phyloP scores from a whole-genome alignment of 2,888 invertebrate species.

The Nymphalis c-album region DNA sequence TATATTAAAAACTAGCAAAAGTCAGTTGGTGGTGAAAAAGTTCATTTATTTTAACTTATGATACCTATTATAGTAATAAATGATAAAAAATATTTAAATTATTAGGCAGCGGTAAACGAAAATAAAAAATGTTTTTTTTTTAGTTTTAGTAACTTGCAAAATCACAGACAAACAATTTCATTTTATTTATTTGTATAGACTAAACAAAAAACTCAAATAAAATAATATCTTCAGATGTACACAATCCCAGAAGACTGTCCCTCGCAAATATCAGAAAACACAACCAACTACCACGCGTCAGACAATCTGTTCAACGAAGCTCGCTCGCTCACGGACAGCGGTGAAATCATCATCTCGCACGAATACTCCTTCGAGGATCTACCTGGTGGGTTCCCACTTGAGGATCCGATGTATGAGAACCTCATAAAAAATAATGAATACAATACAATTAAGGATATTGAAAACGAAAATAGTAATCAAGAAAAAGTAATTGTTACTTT shows the following conservation, averaged over 20 bases:
- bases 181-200: too few species aligned
- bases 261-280: conserved; percentile 54
- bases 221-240: conserved; percentile 56
- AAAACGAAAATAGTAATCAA: conserved; percentile 20
- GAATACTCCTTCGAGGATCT: conserved; percentile 70
- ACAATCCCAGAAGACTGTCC: conserved; percentile 75
- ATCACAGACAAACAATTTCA: too few species aligned
- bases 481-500: conserved; percentile 14
- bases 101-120: too few species aligned
- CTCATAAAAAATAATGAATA: conserved; percentile 44
- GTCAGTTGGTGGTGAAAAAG: too few species aligned
- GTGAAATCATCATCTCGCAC: conserved; percentile 62
- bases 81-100: too few species aligned
- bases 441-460: conserved; percentile 24
- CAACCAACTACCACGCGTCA: conserved; percentile 52
- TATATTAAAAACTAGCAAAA: too few species aligned
- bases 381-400: conserved; percentile 69
- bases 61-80: too few species aligned
- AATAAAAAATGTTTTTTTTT: too few species aligned
- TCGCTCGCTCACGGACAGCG: conserved; percentile 53
- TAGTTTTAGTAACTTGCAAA: too few species aligned
- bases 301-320: conserved; percentile 69
- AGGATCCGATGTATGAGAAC: conserved; percentile 69
- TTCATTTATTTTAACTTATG: too few species aligned
- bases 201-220: too few species aligned